Conservation (phyloP, 2,797 vertebrate species). For the Melanotaenia nigrans region DNA sequence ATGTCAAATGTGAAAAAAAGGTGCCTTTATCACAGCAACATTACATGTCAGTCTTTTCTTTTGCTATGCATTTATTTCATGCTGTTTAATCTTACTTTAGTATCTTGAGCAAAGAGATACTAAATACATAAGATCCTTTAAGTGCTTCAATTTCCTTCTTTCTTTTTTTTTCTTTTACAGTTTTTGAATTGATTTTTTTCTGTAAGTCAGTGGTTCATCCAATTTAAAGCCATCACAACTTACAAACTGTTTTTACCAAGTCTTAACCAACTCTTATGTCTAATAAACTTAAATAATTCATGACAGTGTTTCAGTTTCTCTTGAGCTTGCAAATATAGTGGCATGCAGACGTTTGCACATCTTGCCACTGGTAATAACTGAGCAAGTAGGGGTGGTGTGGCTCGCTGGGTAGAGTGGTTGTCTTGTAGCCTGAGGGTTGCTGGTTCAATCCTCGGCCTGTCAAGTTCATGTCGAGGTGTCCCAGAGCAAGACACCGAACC, state of each 20-base stretch:
- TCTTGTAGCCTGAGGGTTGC: no score
- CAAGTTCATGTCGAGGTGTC: no score
- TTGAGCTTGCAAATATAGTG: background rate
- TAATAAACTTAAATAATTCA: slow-evolving; percentile 69
- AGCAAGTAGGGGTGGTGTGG: background rate
- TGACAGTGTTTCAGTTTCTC: background rate
- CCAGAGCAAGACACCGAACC: no score
- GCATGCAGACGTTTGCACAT: background rate
- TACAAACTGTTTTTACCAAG: slow-evolving; percentile 59
- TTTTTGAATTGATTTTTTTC: slow-evolving; percentile 36
- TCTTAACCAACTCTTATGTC: slow-evolving; percentile 59
- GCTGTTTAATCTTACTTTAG: slow-evolving; percentile 10
- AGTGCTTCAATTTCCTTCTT: slow-evolving; percentile 3
- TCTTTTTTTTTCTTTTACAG: background rate
- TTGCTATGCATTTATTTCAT: slow-evolving; percentile 27
- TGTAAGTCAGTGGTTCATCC: slow-evolving; percentile 18
- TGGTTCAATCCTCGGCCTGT: no score
- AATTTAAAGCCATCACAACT: slow-evolving; percentile 59
- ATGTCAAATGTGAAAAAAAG: slow-evolving; percentile 28
- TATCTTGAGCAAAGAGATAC: slow-evolving; percentile 3
- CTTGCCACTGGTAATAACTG: background rate
- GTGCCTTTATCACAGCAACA: slow-evolving; percentile 61
- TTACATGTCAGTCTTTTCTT: slow-evolving; percentile 32
- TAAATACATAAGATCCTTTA: background rate
- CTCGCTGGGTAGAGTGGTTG: no score